Base-by-base conservation (phyloP, 2,113 vertebrate species). In the Electrona antarctica region DNA sequence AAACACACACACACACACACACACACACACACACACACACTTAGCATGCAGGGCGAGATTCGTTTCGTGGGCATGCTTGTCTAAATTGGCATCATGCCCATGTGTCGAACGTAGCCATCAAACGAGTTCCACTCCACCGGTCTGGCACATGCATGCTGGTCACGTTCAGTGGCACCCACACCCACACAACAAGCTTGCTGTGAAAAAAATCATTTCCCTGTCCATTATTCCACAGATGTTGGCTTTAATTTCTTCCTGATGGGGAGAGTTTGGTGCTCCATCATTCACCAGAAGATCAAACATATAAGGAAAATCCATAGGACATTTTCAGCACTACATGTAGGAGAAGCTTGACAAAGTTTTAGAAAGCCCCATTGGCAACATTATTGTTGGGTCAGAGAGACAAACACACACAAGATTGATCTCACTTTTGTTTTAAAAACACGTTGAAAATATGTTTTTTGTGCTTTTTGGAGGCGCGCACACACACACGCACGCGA, bases 161-260 rank as follows among this genome's bases (percentile, higher is more conserved):
- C 92, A 92, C 91, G 91, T 92, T 82, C 86, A 55, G 78, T 74
- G 79, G 85, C 88, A 84, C 77, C 73, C 82, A 81, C 88, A 84
- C 77, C 73, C 82, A 81, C 81, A 85, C 80, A 82, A 73, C 77
- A 78, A 69, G 67, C 81, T 77, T 45, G 67, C 79, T 59, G 51
- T 77, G 78, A 86, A 77, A 86, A 76, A 89, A 91, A 86, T 90
- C 81, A 89, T 92, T 90, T 88, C 84, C 79, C 86, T 76, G 83
- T 85, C 89, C 84, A 87, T 91, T 91, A 85, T 89, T 85, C 85
- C 81, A 78, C 90, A 91, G 87, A 92, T 93, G 90, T 92, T 91
- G 90, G 84, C 88, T 92, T 88, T 89, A 88, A 93, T 92, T 87
- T 89, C 80, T 85, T 76, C 78, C 76, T 87, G 82, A 88, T 86